Percentiles rank a stretch among this genome's conserved stretches.
These are phyloP conservation scores for human (Homo sapiens) DNA, from an alignment of 2,113 vertebrate genomes.

Conservation along the genomic window GRCh38 chr7:126879001-126879500, in stretches of 20 bases:
- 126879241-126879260: background rate
- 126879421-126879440: slow-evolving; percentile 45
- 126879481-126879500: slow-evolving; percentile 12
- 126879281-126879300: slow-evolving; percentile 41
- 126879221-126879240: slow-evolving; percentile 1
- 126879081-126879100: no score
- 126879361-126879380: slow-evolving; percentile 36
- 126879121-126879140: no score
- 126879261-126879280: slow-evolving; percentile 20
- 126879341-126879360: slow-evolving; percentile 60
- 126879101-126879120: no score
- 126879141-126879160: no score
- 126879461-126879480: background rate
- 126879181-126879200: accelerated
- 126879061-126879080: no score
- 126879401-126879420: slow-evolving; percentile 62
- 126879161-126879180: no score
- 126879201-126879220: background rate
- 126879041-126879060: no score
- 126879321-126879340: slow-evolving; percentile 56
- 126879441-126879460: slow-evolving; percentile 59
- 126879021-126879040: no score
- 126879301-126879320: slow-evolving; percentile 50
- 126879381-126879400: slow-evolving; percentile 62
- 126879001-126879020: no score